Evolutionary conservation across 2,113 vertebrate species (phyloP).

Genomic region (Cochlearius cochlearius): DNA sequence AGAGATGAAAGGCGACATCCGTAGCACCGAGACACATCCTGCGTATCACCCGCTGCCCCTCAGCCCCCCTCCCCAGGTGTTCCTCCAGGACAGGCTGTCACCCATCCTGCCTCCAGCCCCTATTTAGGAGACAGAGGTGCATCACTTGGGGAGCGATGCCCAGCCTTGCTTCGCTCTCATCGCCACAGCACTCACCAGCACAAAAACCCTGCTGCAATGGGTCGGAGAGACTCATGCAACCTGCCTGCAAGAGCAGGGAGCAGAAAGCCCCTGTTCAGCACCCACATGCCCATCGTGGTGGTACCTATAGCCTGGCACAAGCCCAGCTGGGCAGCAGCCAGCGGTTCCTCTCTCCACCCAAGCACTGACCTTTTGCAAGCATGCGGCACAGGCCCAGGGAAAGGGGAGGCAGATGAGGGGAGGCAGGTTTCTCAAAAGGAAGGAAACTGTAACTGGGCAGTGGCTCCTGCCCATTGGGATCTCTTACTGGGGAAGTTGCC

Average conservation of each 20-base stretch:
- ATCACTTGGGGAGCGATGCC: background rate
- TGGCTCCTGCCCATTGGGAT: background rate
- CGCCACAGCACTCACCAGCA: background rate
- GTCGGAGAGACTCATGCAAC: background rate
- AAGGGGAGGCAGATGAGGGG: background rate
- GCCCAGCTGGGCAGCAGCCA: background rate
- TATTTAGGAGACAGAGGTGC: background rate
- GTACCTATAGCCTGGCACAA: background rate
- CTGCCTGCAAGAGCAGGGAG: background rate
- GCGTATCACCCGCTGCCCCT: background rate
- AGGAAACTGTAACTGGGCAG: slow-evolving; percentile 46
- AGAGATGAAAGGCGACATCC: background rate
- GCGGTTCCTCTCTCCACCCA: background rate
- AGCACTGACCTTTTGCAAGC: background rate
- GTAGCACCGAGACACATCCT: background rate
- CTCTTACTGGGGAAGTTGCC: background rate
- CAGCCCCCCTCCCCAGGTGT: background rate
- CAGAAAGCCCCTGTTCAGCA: background rate
- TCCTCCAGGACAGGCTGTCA: background rate
- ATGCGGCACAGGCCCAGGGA: background rate
- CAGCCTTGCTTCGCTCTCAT: background rate
- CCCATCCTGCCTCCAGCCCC: background rate
- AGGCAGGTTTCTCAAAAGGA: slow-evolving; percentile 38
- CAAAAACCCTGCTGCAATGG: background rate
- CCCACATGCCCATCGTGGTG: background rate